Evolutionary conservation across 2,113 vertebrate species (phyloP), one percentile per base, ranked within the genome.

Genomic region (Ochotona curzoniae): DNA sequence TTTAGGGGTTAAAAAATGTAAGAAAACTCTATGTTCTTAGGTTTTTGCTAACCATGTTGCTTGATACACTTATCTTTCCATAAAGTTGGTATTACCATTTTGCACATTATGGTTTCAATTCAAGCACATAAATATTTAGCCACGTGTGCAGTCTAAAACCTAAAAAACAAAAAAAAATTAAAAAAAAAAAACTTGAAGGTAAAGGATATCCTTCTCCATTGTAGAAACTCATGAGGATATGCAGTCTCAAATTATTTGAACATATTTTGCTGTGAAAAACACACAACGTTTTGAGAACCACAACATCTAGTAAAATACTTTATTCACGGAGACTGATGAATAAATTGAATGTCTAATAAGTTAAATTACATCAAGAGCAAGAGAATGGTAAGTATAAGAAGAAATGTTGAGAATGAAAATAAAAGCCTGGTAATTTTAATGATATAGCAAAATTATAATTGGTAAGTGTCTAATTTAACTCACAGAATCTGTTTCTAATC

Each of bases 51-150:
- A 57, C 2, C 32, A 66, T 20, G 35, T 38, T 5, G 18, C 63
- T 64, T 70, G 70, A 89, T 47, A 69, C 70, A 21, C 44, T 63
- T 87, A 32, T 6, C 49, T 61, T 4, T 70, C 57, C 76, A 51
- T 63, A 54, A 70, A 78, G 81, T 44, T 76, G 14, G 47, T 76
- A 15, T 32, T 35, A 28, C 51, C 26, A 47, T 64, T 82, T 89
- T 82, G 60, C 17, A 25, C 83, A 63, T 28, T 93, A 14, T 93
- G n/a, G 9, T 67, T 11, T 71, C 76, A 93, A 95, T 80, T 66
- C 35, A 90, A 88, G 25, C 54, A 92, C 81, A 74, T 86, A 78
- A 73, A 74, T 78, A 86, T 32, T 81, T 60, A 89, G 2, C 5
- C 25, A 38, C 49, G 38, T 38, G 28, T 86, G 11, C 64, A 70